These are phyloP conservation scores for Solenopsis fugax DNA, from an alignment of 1,140 invertebrate genomes.

Conservation along the genomic window DNA sequence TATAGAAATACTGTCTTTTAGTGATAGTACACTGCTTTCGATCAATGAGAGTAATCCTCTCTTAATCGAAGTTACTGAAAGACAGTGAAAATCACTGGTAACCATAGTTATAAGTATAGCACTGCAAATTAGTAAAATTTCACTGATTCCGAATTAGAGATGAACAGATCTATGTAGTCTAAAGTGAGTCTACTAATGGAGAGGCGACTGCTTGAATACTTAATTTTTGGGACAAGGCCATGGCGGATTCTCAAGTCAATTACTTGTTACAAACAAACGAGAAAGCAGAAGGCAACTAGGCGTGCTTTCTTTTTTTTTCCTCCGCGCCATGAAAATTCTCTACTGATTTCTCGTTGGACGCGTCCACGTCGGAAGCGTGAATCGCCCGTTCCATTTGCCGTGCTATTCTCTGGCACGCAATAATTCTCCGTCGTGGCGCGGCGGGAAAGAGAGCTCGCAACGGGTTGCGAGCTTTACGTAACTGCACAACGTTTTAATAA, in stretches of 20 bases:
- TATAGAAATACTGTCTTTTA: no score
- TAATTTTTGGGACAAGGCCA: not conserved
- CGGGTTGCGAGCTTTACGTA: constrained; percentile 15
- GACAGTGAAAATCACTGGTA: no score
- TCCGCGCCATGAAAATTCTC: constrained; percentile 8
- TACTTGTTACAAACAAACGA: not conserved
- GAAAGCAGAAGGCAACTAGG: not conserved
- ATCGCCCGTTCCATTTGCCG: constrained; percentile 48
- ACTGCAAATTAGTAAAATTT: no score
- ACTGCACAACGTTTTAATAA: constrained; percentile 56
- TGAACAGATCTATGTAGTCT: not conserved
- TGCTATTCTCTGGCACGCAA: constrained; percentile 37
- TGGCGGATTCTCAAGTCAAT: not conserved
- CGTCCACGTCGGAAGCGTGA: constrained; percentile 42
- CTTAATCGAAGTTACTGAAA: no score
- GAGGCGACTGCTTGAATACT: not conserved
- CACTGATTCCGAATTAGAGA: not conserved
- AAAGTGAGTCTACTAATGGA: not conserved
- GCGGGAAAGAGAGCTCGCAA: constrained; percentile 7
- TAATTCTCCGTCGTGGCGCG: constrained; percentile 29
- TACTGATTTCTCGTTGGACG: not conserved
- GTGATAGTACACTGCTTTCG: no score
- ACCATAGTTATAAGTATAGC: no score
- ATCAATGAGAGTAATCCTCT: no score
- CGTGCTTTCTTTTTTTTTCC: not conserved